These are phyloP conservation scores for Erpobdella octoculata DNA, from an alignment of 2,888 invertebrate species.

Conservation along the genomic window DNA sequence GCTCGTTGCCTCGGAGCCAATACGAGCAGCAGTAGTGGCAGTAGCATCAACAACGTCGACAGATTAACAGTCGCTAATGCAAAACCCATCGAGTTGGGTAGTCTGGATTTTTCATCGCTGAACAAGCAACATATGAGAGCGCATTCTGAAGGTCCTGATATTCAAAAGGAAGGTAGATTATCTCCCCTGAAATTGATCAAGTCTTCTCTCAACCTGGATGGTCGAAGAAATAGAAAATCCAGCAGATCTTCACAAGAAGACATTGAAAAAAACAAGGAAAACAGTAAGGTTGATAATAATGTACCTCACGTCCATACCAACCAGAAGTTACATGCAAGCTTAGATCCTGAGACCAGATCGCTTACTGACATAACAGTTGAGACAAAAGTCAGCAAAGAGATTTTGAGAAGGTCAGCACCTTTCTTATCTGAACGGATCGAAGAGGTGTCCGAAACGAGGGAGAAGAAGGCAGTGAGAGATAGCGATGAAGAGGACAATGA, in stretches of 20 bases:
- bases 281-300: too few species aligned
- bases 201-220: background rate
- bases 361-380: background rate
- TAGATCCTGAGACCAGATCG: background rate
- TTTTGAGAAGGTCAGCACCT: background rate
- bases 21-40: background rate
- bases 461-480: too few species aligned
- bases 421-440: background rate
- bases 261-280: background rate
- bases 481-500: too few species aligned
- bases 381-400: background rate
- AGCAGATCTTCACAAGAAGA: background rate
- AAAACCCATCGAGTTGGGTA: background rate
- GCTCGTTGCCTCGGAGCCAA: background rate
- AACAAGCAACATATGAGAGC: background rate
- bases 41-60: background rate
- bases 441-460: too few species aligned
- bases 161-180: background rate
- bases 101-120: background rate
- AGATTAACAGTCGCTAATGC: background rate
- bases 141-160: background rate
- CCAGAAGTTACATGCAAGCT: background rate
- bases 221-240: background rate
- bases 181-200: background rate
- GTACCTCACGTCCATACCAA: too few species aligned